A percentile compares a stretch with the other conserved stretches of the same genome.
phyloP scores from a whole-genome alignment of 2,888 invertebrate species.

The Polylopha cassiicola region DNA sequence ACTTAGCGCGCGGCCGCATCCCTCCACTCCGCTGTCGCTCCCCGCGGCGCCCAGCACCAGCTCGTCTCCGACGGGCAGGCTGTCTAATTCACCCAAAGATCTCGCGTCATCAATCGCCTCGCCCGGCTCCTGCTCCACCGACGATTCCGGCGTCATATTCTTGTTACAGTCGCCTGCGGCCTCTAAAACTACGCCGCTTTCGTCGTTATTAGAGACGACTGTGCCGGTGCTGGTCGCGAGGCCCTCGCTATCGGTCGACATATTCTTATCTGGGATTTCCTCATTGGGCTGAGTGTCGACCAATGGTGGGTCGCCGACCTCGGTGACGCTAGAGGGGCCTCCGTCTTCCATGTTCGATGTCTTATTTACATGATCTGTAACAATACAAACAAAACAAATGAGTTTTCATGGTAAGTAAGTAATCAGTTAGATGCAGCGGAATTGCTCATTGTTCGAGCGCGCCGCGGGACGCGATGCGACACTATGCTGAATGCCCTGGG shows the following conservation, averaged over 20 bases:
- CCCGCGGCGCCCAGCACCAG: constrained; percentile 77
- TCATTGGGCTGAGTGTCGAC: constrained; percentile 38
- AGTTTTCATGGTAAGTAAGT: constrained; percentile 31
- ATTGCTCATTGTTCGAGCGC: constrained; percentile 48
- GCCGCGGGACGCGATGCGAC: constrained; percentile 38
- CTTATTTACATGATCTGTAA: constrained; percentile 71
- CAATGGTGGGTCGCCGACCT: constrained; percentile 35
- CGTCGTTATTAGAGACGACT: constrained; percentile 39
- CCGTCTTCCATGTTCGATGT: constrained; percentile 59
- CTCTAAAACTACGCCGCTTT: constrained; percentile 46
- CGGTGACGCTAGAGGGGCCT: constrained; percentile 38
- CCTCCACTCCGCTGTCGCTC: constrained; percentile 89
- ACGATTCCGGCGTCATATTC: constrained; percentile 36
- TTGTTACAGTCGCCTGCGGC: constrained; percentile 38
- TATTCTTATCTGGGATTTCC: constrained; percentile 32
- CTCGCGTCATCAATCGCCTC: constrained; percentile 64
- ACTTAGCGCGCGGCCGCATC: constrained; percentile 82
- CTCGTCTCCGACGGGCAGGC: constrained; percentile 65
- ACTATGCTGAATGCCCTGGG: constrained; percentile 43
- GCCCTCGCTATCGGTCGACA: constrained; percentile 34
- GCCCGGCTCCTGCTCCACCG: constrained; percentile 48
- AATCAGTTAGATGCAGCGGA: constrained; percentile 47
- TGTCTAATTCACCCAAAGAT: constrained; percentile 62
- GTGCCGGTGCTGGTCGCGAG: constrained; percentile 36
- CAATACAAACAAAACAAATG: constrained; percentile 38